A percentile compares a stretch with the other conserved stretches of the same genome.
Conservation (phyloP, 2,797 vertebrate genomes). For the Clamator glandarius region DNA sequence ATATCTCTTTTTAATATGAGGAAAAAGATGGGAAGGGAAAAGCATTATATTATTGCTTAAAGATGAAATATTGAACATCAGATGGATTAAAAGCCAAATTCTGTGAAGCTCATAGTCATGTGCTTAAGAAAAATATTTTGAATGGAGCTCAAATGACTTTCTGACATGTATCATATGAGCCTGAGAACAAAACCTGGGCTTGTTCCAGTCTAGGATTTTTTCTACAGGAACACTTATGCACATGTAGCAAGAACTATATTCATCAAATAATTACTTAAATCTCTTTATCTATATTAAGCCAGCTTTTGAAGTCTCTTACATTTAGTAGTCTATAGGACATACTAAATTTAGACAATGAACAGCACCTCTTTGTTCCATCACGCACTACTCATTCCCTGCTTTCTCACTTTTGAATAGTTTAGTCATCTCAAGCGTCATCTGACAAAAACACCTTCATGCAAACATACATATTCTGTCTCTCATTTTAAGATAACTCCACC, state of each 20-base stretch:
- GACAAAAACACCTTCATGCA: neutral
- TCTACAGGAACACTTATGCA: neutral
- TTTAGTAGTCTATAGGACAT: neutral
- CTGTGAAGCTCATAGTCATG: neutral
- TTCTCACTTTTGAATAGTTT: neutral
- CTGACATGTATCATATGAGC: neutral
- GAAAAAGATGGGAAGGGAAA: neutral
- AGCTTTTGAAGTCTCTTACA: neutral
- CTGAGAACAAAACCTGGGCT: neutral
- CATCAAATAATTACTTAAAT: neutral
- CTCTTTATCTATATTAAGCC: neutral
- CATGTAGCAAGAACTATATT: neutral
- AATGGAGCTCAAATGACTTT: neutral
- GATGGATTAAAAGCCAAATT: neutral
- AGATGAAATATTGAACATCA: neutral
- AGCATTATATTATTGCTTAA: neutral
- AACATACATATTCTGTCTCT: neutral
- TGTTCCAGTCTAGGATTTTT: neutral
- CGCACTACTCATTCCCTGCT: neutral
- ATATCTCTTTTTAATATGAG: neutral
- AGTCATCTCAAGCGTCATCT: neutral
- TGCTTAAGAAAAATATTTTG: neutral
- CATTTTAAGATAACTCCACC: slow-evolving; percentile 15
- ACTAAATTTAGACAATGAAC: neutral
- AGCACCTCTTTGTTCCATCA: neutral